Evolutionary conservation across 2,113 vertebrate species (phyloP), one percentile per base, ranked within the genome.

Genomic region (Oreochromis aureus): DNA sequence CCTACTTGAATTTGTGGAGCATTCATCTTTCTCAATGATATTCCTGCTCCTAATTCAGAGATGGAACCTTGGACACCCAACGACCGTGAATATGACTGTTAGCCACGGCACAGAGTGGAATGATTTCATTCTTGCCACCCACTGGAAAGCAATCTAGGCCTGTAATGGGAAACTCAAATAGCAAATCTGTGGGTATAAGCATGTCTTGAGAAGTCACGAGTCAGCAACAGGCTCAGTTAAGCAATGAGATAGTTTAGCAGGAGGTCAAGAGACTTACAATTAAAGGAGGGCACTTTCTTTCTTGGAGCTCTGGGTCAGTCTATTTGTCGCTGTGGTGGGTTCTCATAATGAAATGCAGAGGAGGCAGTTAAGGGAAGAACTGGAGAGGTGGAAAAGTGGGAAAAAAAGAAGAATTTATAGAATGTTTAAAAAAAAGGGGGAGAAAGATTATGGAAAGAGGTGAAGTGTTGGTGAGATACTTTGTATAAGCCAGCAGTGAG

Each of bases 141-240:
- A 89, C 90, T 89, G 92, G 90, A 93, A 95, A 95, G 90, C 93
- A 95, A 95, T 95, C 93, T 94, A 11, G 87, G 83, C 13, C 73
- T 78, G 79, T 94, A 94, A 96, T 94, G 92, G 90, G 88, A 93
- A 95, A 95, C 83, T 92, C 91, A 93, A 95, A 94, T 90, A 91
- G 89, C 85, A 93, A 93, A 94, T 93, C 91, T 91, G 84, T 87
- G 88, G 79, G 55, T 85, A 90, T 93, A 89, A 93, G 93, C 91
- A 90, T 93, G 90, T 90, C 91, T 84, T 7, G 16, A 80, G 87
- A 93, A 94, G 90, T 87, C 89, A 83, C 78, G 66, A 93, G 92
- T 94, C 93, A 94, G 94, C 94, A 95, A 88, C 91, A 84, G 73
- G 82, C 93, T 89, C 89, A 78, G 89, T 90, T 90, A 87, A 89